These are phyloP conservation scores for Microcebus ravelobensis DNA, from an alignment of 2,113 vertebrate species.

Conservation along the genomic window DNA sequence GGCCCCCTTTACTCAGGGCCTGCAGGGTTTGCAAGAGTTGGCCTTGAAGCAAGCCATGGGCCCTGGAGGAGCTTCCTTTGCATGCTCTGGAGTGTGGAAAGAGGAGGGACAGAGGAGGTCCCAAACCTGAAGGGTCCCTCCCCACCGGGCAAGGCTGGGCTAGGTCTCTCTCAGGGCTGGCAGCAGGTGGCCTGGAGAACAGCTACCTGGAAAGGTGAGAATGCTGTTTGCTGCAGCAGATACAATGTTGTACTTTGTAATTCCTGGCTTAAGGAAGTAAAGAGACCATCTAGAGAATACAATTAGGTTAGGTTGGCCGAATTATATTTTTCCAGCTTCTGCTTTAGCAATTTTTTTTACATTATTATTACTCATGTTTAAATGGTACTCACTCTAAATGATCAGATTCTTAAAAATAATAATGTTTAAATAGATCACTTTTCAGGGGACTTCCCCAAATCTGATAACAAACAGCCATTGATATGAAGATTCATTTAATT, in stretches of 20 bases:
- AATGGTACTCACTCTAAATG: neutral
- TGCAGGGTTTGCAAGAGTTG: accelerated
- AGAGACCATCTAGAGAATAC: neutral
- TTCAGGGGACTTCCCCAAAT: neutral
- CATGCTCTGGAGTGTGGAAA: neutral
- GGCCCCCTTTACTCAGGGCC: neutral
- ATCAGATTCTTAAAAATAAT: neutral
- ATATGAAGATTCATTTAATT: neutral
- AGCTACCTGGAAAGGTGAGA: no score
- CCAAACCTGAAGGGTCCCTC: neutral
- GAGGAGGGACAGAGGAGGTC: neutral
- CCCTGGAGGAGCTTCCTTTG: accelerated
- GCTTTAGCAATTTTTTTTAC: neutral
- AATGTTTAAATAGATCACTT: neutral
- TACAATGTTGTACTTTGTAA: neutral
- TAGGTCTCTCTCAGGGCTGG: neutral
- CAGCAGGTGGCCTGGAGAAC: no score
- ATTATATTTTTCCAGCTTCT: neutral
- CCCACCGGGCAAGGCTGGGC: neutral
- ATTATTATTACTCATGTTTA: neutral
- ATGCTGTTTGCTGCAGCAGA: neutral
- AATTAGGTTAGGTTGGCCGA: neutral
- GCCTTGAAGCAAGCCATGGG: neutral
- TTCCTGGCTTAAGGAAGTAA: neutral
- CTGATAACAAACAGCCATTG: neutral